These are phyloP conservation scores for Halocaridina rubra DNA, from an alignment of 2,888 invertebrate genomes.

Conservation along the genomic window DNA sequence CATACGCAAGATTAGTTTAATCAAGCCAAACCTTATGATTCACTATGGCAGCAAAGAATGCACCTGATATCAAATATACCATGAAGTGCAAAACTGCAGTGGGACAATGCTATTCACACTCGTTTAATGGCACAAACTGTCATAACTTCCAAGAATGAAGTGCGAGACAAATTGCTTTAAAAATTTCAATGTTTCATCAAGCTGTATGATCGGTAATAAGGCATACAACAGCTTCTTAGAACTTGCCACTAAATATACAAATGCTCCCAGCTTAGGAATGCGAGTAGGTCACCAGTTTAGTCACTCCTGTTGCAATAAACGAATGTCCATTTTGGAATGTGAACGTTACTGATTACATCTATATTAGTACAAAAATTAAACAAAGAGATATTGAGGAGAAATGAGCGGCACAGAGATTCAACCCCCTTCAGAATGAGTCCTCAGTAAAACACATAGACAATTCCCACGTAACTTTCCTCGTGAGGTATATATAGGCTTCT, in stretches of 20 bases:
- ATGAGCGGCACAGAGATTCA: slow-evolving; percentile 41
- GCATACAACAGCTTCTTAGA: slow-evolving; percentile 35
- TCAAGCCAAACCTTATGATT: too few relatives aligned
- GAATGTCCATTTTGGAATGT: slow-evolving; percentile 16
- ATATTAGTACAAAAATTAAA: background rate
- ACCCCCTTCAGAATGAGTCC: slow-evolving; percentile 30
- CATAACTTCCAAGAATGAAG: too few relatives aligned
- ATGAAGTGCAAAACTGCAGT: too few relatives aligned
- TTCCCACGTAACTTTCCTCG: slow-evolving; percentile 4
- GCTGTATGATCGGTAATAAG: slow-evolving; percentile 28
- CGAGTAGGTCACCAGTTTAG: background rate
- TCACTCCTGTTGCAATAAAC: too few relatives aligned
- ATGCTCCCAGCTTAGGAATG: background rate
- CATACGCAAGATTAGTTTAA: too few relatives aligned
- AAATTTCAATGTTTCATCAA: too few relatives aligned
- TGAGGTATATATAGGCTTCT: background rate
- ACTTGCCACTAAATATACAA: slow-evolving; percentile 29
- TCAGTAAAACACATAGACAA: slow-evolving; percentile 2
- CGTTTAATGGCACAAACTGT: too few relatives aligned
- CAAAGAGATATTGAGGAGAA: slow-evolving; percentile 15
- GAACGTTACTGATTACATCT: slow-evolving; percentile 9
- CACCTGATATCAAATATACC: too few relatives aligned
- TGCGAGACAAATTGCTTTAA: too few relatives aligned
- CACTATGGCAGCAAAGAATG: too few relatives aligned
- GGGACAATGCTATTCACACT: too few relatives aligned